These are phyloP conservation scores for Dasyurus viverrinus DNA, from an alignment of 2,113 vertebrate genomes.

Conservation along the genomic window DNA sequence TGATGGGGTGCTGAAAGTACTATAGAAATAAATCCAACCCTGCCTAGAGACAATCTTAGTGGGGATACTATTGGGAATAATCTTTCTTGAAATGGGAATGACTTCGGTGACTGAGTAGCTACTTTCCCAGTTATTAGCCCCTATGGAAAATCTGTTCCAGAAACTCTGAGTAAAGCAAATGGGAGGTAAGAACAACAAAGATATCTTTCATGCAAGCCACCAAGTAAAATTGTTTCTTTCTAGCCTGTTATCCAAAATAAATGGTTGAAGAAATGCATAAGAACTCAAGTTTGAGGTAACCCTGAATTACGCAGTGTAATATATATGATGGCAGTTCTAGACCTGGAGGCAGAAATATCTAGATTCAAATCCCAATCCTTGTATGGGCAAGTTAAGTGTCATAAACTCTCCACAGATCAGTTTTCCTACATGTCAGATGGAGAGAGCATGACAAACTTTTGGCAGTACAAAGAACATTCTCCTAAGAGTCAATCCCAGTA, in stretches of 20 bases:
- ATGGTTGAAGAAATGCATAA: neutral
- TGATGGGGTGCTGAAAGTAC: neutral
- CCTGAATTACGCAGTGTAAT: neutral
- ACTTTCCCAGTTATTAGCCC: slow-evolving; percentile 22
- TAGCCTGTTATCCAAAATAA: slow-evolving; percentile 16
- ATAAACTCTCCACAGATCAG: neutral
- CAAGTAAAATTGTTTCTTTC: slow-evolving; percentile 24
- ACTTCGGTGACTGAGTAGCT: slow-evolving; percentile 10
- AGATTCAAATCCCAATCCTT: neutral
- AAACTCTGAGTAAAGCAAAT: slow-evolving; percentile 52
- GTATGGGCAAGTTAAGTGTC: neutral
- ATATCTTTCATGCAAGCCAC: slow-evolving; percentile 26
- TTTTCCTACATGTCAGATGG: neutral
- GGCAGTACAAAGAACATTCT: neutral
- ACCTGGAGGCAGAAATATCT: neutral
- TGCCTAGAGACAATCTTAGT: slow-evolving; percentile 38
- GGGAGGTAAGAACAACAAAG: slow-evolving; percentile 2
- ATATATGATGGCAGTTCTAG: neutral
- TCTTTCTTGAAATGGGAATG: slow-evolving; percentile 37
- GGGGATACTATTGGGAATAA: slow-evolving; percentile 20
- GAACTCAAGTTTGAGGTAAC: neutral
- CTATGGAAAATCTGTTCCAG: slow-evolving; percentile 45
- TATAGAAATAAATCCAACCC: slow-evolving; percentile 49
- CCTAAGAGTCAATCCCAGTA: neutral
- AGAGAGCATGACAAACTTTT: neutral